Evolutionary conservation across 2,888 invertebrate species (phyloP), one percentile per base, ranked within the genome.

Genomic region (Drosophila helvetica): DNA sequence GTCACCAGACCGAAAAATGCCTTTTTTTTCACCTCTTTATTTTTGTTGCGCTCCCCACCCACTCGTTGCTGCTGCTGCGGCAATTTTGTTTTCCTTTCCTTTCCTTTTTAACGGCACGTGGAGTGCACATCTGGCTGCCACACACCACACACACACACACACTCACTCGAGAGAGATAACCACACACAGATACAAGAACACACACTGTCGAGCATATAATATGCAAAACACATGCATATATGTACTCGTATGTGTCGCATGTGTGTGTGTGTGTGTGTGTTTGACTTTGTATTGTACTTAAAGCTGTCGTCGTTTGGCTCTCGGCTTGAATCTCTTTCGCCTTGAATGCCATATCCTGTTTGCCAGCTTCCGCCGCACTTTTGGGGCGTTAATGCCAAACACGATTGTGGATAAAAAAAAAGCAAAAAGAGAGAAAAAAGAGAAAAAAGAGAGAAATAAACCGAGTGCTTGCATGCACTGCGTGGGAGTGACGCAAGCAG

Each of bases 221-320:
- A 67, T 69, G 68, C 67, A 58, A 67, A 61, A 51, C 50, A 58
- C 62, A 58, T 48, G 53, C 53, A 54, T 47, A 46, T 17, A 52
- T 47, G 52, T 48, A 18, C 51, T 10, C 52, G 55, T 10, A 19
- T 56, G 51, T 78, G 74, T 12, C 38, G 33, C 10, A 38, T 38
- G 15, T 38, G 6, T 18, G 43, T 48, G 52, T 47, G 25, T 51
- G 52, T 25, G 57, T 42, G 51, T 61, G 82, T 63, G 62, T 70
- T 70, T 70, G 62, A 70, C 73, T 80, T 86, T 83, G 75, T 79
- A 77, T 86, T 83, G 75, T 79, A 77, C 86, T 80, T 83, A 71
- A 83, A 86, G 80, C 79, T 80, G 82, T 75, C 68, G 68, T 74
- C 68, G 17, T 53, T 38, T 54, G 54, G 54, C 43, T 43, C 22